These are phyloP conservation scores for Neuroscelio doddi DNA, from an alignment of 2,888 invertebrate species.

Conservation along the genomic window DNA sequence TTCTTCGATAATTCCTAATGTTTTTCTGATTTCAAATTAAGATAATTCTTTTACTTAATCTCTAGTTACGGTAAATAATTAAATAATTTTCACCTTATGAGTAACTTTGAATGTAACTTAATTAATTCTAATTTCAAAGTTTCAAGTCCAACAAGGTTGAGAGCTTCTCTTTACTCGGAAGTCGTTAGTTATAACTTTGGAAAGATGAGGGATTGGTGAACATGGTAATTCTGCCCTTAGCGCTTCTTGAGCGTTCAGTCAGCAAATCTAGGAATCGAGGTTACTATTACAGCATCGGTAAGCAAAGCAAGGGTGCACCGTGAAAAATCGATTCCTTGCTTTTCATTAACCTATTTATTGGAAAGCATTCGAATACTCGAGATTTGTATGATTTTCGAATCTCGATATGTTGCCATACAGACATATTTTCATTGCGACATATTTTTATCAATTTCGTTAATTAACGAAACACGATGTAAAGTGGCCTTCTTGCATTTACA, in stretches of 20 bases:
- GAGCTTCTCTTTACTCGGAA: conserved; percentile 35
- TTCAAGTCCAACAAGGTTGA: conserved; percentile 20
- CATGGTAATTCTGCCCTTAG: conserved; percentile 36
- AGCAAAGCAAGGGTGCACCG: conserved; percentile 26
- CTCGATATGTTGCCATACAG: too few relatives aligned
- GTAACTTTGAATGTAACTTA: conserved; percentile 13
- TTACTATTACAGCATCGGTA: conserved; percentile 32
- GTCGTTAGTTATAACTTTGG: conserved; percentile 35
- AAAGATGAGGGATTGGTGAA: conserved; percentile 31
- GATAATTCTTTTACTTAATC: too few relatives aligned
- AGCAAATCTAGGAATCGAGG: conserved; percentile 39
- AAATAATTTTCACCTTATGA: conserved; percentile 18
- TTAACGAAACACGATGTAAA: too few relatives aligned
- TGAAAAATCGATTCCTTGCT: conserved; percentile 31
- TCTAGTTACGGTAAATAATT: conserved; percentile 12
- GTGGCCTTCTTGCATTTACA: too few relatives aligned
- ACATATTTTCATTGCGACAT: too few relatives aligned
- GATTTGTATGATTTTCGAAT: too few relatives aligned
- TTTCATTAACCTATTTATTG: conserved; percentile 26
- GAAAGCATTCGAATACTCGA: too few relatives aligned
- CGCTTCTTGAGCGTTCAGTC: conserved; percentile 31
- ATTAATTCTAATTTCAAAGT: conserved; percentile 31
- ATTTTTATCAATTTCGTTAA: too few relatives aligned
- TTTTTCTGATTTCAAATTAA: too few relatives aligned
- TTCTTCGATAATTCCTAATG: too few relatives aligned